Evolutionary conservation across 2,113 vertebrate genomes (phyloP), one percentile per base, ranked within the genome.

Genomic region (Elephas maximus): DNA sequence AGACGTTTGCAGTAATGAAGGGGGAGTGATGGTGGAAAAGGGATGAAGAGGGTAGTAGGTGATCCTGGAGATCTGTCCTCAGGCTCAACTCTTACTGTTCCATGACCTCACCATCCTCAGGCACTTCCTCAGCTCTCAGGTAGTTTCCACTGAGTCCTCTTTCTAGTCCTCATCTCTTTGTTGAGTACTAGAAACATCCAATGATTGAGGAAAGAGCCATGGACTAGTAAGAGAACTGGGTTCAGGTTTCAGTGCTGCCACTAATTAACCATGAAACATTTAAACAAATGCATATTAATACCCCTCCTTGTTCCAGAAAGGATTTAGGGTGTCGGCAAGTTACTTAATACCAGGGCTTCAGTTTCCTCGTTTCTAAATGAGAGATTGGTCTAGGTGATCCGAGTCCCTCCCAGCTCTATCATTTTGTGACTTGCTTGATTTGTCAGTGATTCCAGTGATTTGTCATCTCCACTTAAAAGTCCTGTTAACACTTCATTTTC

Each of bases 271-370:
- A 57, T 63, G 92, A 95, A 96, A 81, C 69, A 85, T 41, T 92
- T 78, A 95, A 89, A 93, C n/a, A 17, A 26, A 81, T 84, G 83
- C 80, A n/a, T 97, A 84, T 97, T 97, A 92, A 81, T 95, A 74
- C 93, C 63, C 83, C 53, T 26, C 93, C 93, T 97, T 97, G 96
- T 96, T 96, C 90, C 85, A 94, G 96, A 95, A 97, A 84, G 96
- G 93, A 94, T 97, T 95, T 88, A 95, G 65, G 60, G 60, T 93
- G 92, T 97, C 53, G 63, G 77, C 80, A 87, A 92, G 79, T 92
- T 97, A 77, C 83, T 97, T 95, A 87, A 93, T 87, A 84, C 88
- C 45, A 63, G 62, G 60, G 73, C 77, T 94, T 90, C 60, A 18
- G 65, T 96, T 94, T 98, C 96, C 77, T 92, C 57, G 73, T 90